phyloP scores from a whole-genome alignment of 2,797 vertebrate genomes.

The Lycodopsis pacificus region DNA sequence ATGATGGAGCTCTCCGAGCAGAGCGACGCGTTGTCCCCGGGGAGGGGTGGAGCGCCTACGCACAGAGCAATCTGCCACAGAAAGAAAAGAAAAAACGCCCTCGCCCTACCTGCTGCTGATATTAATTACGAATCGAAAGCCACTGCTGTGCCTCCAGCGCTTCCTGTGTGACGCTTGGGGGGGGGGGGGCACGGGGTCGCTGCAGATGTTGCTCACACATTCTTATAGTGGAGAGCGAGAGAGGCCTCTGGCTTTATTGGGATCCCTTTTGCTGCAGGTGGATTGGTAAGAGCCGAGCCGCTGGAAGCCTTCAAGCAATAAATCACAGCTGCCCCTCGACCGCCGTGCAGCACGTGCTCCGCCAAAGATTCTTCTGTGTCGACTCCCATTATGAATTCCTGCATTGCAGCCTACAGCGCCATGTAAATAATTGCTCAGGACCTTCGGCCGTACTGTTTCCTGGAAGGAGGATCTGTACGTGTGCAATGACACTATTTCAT shows the following conservation, averaged over 20 bases:
- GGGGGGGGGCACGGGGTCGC: slow-evolving; percentile 19
- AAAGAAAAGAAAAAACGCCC: slow-evolving; percentile 53
- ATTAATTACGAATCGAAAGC: slow-evolving; percentile 79
- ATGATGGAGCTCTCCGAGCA: slow-evolving; percentile 63
- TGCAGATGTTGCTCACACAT: slow-evolving; percentile 64
- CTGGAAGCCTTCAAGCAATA: slow-evolving; percentile 38
- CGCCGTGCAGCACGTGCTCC: slow-evolving; percentile 35
- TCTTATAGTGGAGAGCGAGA: slow-evolving; percentile 38
- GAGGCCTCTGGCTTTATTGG: slow-evolving; percentile 41
- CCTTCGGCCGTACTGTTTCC: neutral
- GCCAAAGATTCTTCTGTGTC: slow-evolving; percentile 8
- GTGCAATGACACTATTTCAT: slow-evolving; percentile 14
- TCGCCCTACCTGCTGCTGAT: slow-evolving; percentile 75
- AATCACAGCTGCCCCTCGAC: slow-evolving; percentile 46
- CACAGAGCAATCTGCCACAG: slow-evolving; percentile 65
- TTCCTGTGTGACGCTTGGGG: slow-evolving; percentile 53
- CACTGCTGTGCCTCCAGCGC: slow-evolving; percentile 56
- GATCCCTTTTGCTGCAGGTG: slow-evolving; percentile 48
- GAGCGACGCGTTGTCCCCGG: slow-evolving; percentile 64
- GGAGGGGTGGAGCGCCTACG: slow-evolving; percentile 60
- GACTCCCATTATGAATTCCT: slow-evolving; percentile 34
- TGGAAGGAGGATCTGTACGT: slow-evolving; percentile 5
- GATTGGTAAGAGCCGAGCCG: slow-evolving; percentile 21
- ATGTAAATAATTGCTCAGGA: slow-evolving; percentile 14
- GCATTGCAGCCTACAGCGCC: slow-evolving; percentile 16